Base-by-base conservation (phyloP, 1,140 invertebrate genomes). In the Euborellia annulipes region DNA sequence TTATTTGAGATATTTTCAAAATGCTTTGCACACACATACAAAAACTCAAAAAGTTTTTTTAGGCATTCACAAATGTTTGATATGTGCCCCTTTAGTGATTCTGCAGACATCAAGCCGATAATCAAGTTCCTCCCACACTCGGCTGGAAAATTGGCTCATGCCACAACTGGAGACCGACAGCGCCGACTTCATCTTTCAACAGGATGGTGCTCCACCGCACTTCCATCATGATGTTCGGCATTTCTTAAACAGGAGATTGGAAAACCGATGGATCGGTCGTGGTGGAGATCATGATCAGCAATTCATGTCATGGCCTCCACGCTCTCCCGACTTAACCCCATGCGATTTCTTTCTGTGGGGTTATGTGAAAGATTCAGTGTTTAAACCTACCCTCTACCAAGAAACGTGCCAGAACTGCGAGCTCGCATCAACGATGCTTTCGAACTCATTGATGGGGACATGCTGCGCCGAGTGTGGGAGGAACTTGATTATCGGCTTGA, bases 151-250 rank as follows among this genome's bases (percentile, higher is more conserved):
- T 18, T 45, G 44, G 36, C 36, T 40, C 43, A 21, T 44, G 43
- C 22, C 27, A 17, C 11, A 41, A 18, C 36, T 41, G 16, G 43
- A 39, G 34, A 45, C 43, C 18, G 1, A 41, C 34, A 41, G 44
- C 38, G 37, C 18, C 9, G 23, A 45, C 44, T 40, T 45, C 21
- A 45, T 45, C 44, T 45, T 27, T 30, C 45, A 47, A 45, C 36
- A 39, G 44, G 2, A 45, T 45, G 18, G 44, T 42, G 44, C 1
- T 45, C 43, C 32, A 38, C 44, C 44, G 21, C 44, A 45, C 37
- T 45, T 45, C 37, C 37, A 45, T 40, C 44, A 19, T 36, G 6
- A 43, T 43, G 27, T 32, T 14, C 8, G 3, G 17, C 2, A 45
- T 21, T 39, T 45, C 44, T 38, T 42, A 27, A 45, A 41, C 36